Conservation (phyloP, 2,113 vertebrate species). For the Cynoglossus semilaevis region DNA sequence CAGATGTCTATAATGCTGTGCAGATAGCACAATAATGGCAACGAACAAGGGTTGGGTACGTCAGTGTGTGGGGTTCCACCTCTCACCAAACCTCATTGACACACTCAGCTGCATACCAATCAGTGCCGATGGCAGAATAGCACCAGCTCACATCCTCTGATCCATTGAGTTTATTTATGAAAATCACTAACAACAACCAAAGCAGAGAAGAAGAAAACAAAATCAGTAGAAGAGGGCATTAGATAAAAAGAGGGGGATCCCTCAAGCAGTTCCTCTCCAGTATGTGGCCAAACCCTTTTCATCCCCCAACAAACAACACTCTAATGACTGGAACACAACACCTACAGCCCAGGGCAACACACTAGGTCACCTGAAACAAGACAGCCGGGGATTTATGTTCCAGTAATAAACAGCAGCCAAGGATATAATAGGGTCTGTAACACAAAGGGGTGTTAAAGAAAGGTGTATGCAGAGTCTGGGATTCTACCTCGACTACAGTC, state of each 20-base stretch:
- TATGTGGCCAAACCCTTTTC: slow-evolving; percentile 53
- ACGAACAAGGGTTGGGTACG: slow-evolving; percentile 49
- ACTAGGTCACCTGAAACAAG: slow-evolving; percentile 44
- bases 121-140: slow-evolving; percentile 57
- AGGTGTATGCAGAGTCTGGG: slow-evolving; percentile 24
- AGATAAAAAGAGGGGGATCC: slow-evolving; percentile 41
- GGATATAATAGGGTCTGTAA: slow-evolving; percentile 42
- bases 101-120: slow-evolving; percentile 72
- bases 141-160: slow-evolving; percentile 30
- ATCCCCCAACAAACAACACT: slow-evolving; percentile 31
- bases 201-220: slow-evolving; percentile 27
- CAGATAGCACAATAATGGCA: slow-evolving; percentile 54
- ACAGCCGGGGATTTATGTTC: slow-evolving; percentile 51
- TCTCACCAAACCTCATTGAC: slow-evolving; percentile 64
- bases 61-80: slow-evolving; percentile 60
- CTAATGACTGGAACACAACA: slow-evolving; percentile 44
- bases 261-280: slow-evolving; percentile 39
- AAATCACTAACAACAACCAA: slow-evolving; percentile 8
- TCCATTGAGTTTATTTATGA: slow-evolving; percentile 42
- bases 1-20: slow-evolving; percentile 47
- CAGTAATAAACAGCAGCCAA: slow-evolving; percentile 44
- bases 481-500: slow-evolving; percentile 14
- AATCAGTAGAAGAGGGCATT: slow-evolving; percentile 17
- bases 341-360: slow-evolving; percentile 32
- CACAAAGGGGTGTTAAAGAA: slow-evolving; percentile 41